Percentiles rank a stretch among this genome's conserved stretches.
Evolutionary conservation across 1,140 invertebrate species (phyloP).

Genomic region (Drosophila parvula): DNA sequence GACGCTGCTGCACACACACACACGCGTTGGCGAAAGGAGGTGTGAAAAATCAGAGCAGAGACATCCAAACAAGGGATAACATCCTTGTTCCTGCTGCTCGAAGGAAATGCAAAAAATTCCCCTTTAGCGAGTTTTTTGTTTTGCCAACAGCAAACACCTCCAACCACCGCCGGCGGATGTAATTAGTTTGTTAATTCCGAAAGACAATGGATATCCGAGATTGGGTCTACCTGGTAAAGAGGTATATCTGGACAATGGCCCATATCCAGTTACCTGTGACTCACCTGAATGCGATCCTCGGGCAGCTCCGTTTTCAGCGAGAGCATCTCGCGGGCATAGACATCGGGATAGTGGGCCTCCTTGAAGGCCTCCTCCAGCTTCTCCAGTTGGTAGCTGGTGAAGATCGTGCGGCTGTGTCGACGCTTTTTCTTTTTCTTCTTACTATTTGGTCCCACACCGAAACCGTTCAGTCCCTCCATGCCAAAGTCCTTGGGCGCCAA

Average conservation of each 20-base stretch:
- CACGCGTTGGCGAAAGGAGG: constrained; percentile 36
- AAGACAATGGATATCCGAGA: constrained; percentile 39
- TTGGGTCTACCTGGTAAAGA: neutral
- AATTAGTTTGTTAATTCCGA: constrained; percentile 74
- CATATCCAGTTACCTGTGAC: constrained; percentile 66
- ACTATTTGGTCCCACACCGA: constrained; percentile 83
- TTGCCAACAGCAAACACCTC: constrained; percentile 81
- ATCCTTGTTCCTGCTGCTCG: neutral
- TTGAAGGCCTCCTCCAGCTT: constrained; percentile 99
- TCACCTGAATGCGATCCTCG: constrained; percentile 99
- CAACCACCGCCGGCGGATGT: constrained; percentile 58
- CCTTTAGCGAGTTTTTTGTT: constrained; percentile 56
- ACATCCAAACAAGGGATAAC: constrained; percentile 68
- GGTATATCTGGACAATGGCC: constrained; percentile 23
- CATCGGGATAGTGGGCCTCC: constrained; percentile 99
- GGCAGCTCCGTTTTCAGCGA: constrained; percentile 98
- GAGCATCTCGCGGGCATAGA: constrained; percentile 98
- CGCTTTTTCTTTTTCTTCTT: constrained; percentile 97
- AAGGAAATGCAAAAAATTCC: constrained; percentile 72
- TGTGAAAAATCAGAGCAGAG: constrained; percentile 76
- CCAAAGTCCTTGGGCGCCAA: constrained; percentile 75
- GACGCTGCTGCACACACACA: constrained; percentile 18
- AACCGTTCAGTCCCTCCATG: constrained; percentile 88
- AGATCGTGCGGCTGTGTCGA: constrained; percentile 95
- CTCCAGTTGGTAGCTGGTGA: constrained; percentile 98